Evolutionary conservation across 37 sponge, comb jelly and placozoan species (phyloP).

Genomic region (Bolinopsis microptera): DNA sequence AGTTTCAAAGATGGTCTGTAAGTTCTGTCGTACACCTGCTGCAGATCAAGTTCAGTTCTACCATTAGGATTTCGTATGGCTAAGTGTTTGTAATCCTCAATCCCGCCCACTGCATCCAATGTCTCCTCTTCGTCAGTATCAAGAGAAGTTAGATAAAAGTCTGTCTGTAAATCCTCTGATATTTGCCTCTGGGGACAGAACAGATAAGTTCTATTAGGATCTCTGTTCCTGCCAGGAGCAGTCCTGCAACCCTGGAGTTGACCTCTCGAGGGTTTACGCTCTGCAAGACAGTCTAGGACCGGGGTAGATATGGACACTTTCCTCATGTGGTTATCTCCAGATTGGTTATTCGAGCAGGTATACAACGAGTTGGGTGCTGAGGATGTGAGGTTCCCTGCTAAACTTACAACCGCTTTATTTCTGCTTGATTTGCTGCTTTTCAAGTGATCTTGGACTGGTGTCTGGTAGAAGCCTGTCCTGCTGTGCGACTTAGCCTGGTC

Average conservation of each 20-base stretch:
- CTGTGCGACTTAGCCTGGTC: background rate
- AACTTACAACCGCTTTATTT: background rate
- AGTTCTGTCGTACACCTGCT: background rate
- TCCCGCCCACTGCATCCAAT: background rate
- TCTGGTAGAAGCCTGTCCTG: background rate
- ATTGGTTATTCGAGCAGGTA: background rate
- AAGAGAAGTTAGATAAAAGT: background rate
- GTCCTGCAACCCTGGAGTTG: background rate
- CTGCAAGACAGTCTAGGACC: background rate
- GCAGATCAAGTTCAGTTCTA: background rate
- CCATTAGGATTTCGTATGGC: background rate
- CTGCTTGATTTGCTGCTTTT: background rate
- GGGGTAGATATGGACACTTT: background rate
- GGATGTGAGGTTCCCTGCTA: background rate
- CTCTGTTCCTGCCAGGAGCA: background rate
- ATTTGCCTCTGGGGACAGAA: background rate
- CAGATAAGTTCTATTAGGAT: background rate
- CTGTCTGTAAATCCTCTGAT: background rate
- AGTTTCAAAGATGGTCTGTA: background rate
- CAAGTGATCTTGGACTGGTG: background rate
- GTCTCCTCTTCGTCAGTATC: background rate
- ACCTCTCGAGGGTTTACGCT: background rate
- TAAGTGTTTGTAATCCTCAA: slow-evolving; percentile 22
- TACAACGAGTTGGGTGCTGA: background rate
- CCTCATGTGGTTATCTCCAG: background rate